phyloP scores from a whole-genome alignment of 2,888 invertebrate genomes.

The Dugesia japonica region DNA sequence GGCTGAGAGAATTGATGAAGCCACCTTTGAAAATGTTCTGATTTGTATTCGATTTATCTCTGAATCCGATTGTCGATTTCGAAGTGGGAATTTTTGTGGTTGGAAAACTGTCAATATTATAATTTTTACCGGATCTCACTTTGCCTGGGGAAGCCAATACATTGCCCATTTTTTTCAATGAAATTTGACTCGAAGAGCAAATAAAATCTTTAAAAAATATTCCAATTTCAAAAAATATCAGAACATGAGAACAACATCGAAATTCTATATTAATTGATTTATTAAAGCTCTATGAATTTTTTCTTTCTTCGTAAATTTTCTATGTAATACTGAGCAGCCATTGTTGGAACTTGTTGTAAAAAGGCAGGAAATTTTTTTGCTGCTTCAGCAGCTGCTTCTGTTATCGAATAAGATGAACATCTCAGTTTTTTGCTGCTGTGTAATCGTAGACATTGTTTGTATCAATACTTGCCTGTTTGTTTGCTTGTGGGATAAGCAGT shows the following conservation, averaged over 20 bases:
- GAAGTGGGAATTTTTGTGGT: slow-evolving; percentile 9
- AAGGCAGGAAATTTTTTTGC: slow-evolving; percentile 38
- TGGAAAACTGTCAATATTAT: not conserved
- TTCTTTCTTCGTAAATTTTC: not conserved
- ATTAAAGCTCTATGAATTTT: not conserved
- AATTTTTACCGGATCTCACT: not conserved
- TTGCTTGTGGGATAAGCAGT: too few species aligned
- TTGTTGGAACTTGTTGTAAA: slow-evolving; percentile 38
- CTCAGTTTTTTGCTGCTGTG: too few species aligned
- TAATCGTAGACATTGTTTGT: too few species aligned
- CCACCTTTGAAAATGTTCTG: slow-evolving; percentile 17
- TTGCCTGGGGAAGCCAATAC: not conserved
- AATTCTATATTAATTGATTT: not conserved
- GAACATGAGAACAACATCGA: not conserved
- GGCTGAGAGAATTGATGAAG: slow-evolving; percentile 23
- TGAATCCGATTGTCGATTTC: slow-evolving; percentile 20
- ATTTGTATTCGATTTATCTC: not conserved
- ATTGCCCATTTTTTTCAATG: not conserved
- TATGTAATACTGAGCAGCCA: not conserved
- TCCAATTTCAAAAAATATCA: not conserved
- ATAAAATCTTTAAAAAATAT: not conserved
- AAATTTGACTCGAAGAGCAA: too few species aligned
- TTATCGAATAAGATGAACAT: too few species aligned
- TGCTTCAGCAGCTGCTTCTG: slow-evolving; percentile 62
- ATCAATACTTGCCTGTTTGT: too few species aligned